Evolutionary conservation across 2,888 invertebrate species (phyloP), one percentile per base, ranked within the genome.

Genomic region (Gnatocerus cornutus): DNA sequence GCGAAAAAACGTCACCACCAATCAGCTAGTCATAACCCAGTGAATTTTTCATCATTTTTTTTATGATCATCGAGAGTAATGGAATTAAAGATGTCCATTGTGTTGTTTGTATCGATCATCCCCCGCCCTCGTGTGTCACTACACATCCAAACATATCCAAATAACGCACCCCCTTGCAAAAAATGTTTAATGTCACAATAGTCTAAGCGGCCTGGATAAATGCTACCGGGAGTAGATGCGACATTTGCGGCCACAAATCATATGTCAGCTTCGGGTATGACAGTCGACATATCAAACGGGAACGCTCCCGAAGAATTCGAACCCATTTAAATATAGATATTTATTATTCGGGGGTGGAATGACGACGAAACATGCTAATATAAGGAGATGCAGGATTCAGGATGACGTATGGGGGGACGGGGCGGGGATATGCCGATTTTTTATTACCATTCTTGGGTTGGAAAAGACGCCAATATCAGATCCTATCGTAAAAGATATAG

Each of bases 231-330:
- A 73, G 74, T 71, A 74, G 73, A 72, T 71, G 72, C 76, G 79
- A 78, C 79, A 79, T 79, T 79, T 77, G 75, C 74, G 78, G 80
- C 82, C 82, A 82, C 82, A 82, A 82, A 82, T 82, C 82, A 82
- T 82, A 81, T 77, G 82, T 81, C 81, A 81, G 79, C 78, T 78
- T 78, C 78, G 78, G 73, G 74, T 73, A 76, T 76, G 80, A 80
- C 80, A 79, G 77, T 69, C 72, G 73, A 75, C 76, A 78, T 80
- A 79, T 79, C 79, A 79, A 80, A 78, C 74, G 75, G 30, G 46
- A 37, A 45, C 43, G 48, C 63, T 37, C 74, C 68, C 73, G 75
- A 79, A 77, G 79, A 77, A 78, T 77, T 78, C 75, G 77, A 78
- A 79, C 72, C 76, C 73, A 77, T 78, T 78, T 78, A 78, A 77